phyloP scores from a whole-genome alignment of 2,113 vertebrate genomes.

The Actenoides hombroni region DNA sequence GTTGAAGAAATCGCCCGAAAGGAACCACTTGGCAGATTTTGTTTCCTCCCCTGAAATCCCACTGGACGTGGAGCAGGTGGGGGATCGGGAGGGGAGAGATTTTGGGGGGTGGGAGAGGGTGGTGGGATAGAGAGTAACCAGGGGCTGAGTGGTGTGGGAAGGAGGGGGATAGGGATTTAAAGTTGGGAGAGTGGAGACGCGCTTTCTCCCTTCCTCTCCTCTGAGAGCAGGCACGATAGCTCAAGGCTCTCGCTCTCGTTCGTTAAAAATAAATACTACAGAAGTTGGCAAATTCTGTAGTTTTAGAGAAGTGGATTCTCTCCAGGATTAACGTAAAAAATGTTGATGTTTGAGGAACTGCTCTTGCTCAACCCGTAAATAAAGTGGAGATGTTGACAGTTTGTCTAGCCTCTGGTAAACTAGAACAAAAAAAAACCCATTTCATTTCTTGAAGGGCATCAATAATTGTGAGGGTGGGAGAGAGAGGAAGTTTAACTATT shows the following conservation, averaged over 20 bases:
- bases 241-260: background rate
- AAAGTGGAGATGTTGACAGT: slow-evolving; percentile 33
- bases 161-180: background rate
- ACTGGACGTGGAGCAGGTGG: slow-evolving; percentile 67
- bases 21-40: slow-evolving; percentile 51
- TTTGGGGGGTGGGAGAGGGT: background rate
- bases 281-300: slow-evolving; percentile 38
- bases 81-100: background rate
- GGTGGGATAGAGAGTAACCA: background rate
- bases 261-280: slow-evolving; percentile 62
- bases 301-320: slow-evolving; percentile 56
- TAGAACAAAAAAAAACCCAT: slow-evolving; percentile 23
- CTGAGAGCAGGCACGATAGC: background rate
- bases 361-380: slow-evolving; percentile 60
- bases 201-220: background rate
- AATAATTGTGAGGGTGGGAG: slow-evolving; percentile 26
- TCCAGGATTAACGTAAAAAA: slow-evolving; percentile 47
- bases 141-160: background rate
- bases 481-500: slow-evolving; percentile 61
- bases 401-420: slow-evolving; percentile 48
- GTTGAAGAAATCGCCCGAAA: slow-evolving; percentile 52
- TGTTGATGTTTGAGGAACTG: slow-evolving; percentile 52
- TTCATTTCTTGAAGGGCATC: slow-evolving; percentile 56
- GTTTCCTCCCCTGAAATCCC: slow-evolving; percentile 12
- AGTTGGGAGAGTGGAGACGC: background rate